A percentile compares a stretch with the other conserved stretches of the same genome.
Evolutionary conservation across 92 coral and sea anemone species (phyloP).

Genomic region (Epizoanthus illoricatus): DNA sequence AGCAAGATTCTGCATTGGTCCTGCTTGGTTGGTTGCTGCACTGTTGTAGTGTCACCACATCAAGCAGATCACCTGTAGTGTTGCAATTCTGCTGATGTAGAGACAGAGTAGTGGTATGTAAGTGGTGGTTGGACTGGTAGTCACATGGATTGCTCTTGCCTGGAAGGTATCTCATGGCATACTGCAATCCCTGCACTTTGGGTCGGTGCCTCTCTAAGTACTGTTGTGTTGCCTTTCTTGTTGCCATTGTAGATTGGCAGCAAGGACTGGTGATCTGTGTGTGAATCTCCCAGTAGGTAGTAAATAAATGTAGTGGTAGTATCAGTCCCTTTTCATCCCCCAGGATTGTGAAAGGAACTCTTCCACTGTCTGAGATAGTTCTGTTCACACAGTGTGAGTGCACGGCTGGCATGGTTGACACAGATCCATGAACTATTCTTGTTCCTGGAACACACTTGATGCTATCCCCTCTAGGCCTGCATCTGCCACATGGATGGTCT

Average conservation of each 20-base stretch:
- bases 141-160: too few species aligned
- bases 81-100: constrained; percentile 26
- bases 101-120: constrained; percentile 1
- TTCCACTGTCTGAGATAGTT: constrained; percentile 2
- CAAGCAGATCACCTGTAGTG: constrained; percentile 25
- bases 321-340: constrained; percentile 33
- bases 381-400: constrained; percentile 6
- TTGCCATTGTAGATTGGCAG: too few species aligned
- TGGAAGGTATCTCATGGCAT: not conserved
- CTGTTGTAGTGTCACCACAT: constrained; percentile 17
- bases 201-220: constrained; percentile 27
- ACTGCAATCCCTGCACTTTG: constrained; percentile 4
- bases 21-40: constrained; percentile 17
- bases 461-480: constrained; percentile 22
- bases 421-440: not conserved
- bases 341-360: not conserved
- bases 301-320: not conserved
- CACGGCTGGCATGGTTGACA: constrained; percentile 12
- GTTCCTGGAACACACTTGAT: constrained; percentile 21
- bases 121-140: constrained; percentile 10
- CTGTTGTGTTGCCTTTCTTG: not conserved
- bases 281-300: not conserved
- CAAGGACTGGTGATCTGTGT: constrained; percentile 18
- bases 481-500: constrained; percentile 20
- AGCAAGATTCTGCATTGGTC: constrained; percentile 21